Base-by-base conservation (phyloP, 2,113 vertebrate genomes). In the Formicarius rufipectus region DNA sequence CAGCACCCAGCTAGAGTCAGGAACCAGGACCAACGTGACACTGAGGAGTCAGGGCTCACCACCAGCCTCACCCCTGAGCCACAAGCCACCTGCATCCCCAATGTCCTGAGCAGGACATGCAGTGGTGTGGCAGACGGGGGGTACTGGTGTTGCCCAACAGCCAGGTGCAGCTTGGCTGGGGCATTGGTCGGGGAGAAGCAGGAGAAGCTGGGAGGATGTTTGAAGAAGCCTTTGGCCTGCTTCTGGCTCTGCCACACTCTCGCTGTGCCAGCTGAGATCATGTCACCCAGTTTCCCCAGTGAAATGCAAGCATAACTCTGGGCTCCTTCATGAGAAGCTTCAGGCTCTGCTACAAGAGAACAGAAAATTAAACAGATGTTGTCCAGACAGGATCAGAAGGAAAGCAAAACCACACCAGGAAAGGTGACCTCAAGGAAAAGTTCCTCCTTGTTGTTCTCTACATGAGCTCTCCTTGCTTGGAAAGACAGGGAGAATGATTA, bases 11-110 rank as follows among this genome's bases (percentile, higher is more conserved):
- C 30, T 62, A 19, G 72, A 27, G 44, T 24, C 6, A 1, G 28
- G 13, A 50, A 27, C 56, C 0, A 3, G 42, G 19, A 20, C n/a
- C 0, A 0, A 2, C 1, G 59, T 12, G 62, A 52, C 60, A 24
- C 33, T 0, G 21, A 44, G 68, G 40, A 25, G 18, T 22, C n/a
- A 37, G 69, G 28, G 45, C 16, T 10, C 2, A 27, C 19, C 42
- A 33, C 31, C 24, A 71, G 56, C n/a, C 40, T n/a, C 55, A 20
- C 4, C 15, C 8, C 40, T 39, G 0, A 15, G n/a, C 40, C 87
- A 27, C 50, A 27, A 14, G 45, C 10, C 55, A 13, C 8, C 71
- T 39, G 53, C 9, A 10, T 4, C 21, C 37, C 24, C 42, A 15
- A 0, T 14, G 60, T 2, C 14, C 33, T 4, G 42, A 35, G 55